These are phyloP conservation scores for Prionchulus punctatus DNA, from an alignment of 2,888 invertebrate genomes.

Conservation along the genomic window DNA sequence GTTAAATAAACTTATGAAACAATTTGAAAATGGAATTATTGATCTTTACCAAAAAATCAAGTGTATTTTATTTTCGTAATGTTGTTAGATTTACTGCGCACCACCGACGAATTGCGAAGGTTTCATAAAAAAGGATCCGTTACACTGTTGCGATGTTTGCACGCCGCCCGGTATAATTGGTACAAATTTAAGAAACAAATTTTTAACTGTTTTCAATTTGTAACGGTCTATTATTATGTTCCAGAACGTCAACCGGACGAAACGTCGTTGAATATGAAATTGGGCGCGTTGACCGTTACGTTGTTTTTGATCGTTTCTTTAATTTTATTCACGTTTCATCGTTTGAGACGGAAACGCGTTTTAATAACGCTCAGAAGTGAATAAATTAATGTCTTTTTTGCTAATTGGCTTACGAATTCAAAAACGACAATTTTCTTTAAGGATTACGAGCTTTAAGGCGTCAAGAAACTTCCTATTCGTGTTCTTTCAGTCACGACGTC, in stretches of 20 bases:
- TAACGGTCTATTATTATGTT: neutral
- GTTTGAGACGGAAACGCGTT: neutral
- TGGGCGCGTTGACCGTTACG: neutral
- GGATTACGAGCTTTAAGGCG: too few species aligned
- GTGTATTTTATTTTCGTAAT: too few species aligned
- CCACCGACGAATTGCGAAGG: conserved; percentile 2
- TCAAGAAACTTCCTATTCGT: too few species aligned
- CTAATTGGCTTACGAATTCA: too few species aligned
- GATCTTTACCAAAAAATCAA: too few species aligned
- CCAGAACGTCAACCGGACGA: neutral
- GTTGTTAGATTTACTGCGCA: neutral
- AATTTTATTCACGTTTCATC: conserved; percentile 1
- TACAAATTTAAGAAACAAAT: neutral
- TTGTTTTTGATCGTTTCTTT: neutral
- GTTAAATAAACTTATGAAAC: too few species aligned
- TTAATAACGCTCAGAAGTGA: conserved; percentile 1
- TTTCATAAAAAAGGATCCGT: neutral
- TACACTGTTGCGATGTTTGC: conserved; percentile 4
- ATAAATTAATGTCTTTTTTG: too few species aligned
- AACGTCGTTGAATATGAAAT: neutral
- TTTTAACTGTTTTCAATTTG: neutral
- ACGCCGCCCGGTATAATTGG: neutral
- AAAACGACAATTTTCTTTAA: too few species aligned
- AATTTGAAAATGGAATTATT: too few species aligned
- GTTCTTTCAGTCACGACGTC: too few species aligned